Percentiles rank a stretch among this genome's conserved stretches.
phyloP scores from a whole-genome alignment of 2,888 invertebrate genomes.

The Podotricha telesiphe region DNA sequence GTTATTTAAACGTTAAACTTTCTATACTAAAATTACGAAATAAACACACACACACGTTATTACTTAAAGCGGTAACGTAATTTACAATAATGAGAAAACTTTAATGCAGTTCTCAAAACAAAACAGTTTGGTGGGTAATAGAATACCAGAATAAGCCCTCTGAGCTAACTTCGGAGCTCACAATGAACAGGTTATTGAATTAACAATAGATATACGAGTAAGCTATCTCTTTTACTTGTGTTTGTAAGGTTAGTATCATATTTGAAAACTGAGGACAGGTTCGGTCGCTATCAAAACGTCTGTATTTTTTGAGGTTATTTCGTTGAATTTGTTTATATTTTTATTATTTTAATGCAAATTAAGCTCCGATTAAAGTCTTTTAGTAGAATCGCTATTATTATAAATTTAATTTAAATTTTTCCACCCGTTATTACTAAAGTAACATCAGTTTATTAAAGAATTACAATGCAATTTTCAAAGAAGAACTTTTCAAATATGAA shows the following conservation, averaged over 20 bases:
- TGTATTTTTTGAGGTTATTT: neutral
- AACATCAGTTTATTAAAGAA: too few relatives aligned
- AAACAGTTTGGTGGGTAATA: constrained; percentile 26
- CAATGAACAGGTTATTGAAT: constrained; percentile 46
- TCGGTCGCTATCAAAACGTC: too few relatives aligned
- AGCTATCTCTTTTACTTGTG: constrained; percentile 55
- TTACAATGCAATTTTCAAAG: too few relatives aligned
- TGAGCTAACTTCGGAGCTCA: constrained; percentile 36
- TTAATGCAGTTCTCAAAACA: constrained; percentile 25
- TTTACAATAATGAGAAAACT: constrained; percentile 1
- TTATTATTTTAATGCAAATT: neutral
- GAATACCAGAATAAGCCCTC: constrained; percentile 32
- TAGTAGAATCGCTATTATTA: too few relatives aligned
- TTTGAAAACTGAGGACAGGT: neutral
- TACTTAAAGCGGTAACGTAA: neutral
- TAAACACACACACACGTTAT: neutral
- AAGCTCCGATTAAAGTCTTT: neutral
- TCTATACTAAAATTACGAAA: too few relatives aligned
- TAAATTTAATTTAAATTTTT: too few relatives aligned
- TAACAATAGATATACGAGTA: constrained; percentile 52
- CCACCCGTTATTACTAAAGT: too few relatives aligned
- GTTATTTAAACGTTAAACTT: too few relatives aligned
- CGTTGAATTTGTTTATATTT: neutral
- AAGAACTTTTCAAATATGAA: neutral
- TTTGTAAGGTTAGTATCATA: constrained; percentile 15